phyloP scores from a whole-genome alignment of 1,140 invertebrate species.

The Tachypleus tridentatus region DNA sequence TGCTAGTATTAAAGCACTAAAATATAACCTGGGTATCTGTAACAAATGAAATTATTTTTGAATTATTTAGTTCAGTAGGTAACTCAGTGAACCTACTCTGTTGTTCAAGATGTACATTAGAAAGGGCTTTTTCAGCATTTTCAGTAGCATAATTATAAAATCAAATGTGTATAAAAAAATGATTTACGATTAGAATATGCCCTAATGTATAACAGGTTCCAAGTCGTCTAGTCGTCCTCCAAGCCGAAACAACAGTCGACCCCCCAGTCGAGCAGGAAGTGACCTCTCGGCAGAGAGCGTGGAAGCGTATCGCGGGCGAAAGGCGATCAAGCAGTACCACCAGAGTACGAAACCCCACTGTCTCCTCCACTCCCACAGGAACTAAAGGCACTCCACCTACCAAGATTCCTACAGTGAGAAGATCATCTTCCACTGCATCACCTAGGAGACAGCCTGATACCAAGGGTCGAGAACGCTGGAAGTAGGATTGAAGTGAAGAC shows the following conservation, averaged over 20 bases:
- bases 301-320: constrained; percentile 11
- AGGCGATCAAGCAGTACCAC: constrained; percentile 4
- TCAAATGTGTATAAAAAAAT: too few relatives aligned
- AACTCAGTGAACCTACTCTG: too few relatives aligned
- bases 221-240: constrained; percentile 46
- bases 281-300: constrained; percentile 17
- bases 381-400: constrained; percentile 1
- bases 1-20: too few relatives aligned
- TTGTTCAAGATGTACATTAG: too few relatives aligned
- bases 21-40: too few relatives aligned
- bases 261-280: constrained; percentile 83
- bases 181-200: too few relatives aligned
- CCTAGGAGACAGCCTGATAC: background rate
- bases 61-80: too few relatives aligned
- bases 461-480: too few relatives aligned
- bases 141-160: too few relatives aligned
- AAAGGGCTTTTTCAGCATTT: too few relatives aligned
- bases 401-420: background rate
- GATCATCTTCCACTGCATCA: background rate
- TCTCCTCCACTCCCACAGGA: background rate
- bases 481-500: too few relatives aligned
- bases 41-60: too few relatives aligned
- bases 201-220: background rate
- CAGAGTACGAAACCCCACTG: constrained; percentile 11
- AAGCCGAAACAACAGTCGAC: constrained; percentile 53